phyloP scores from a whole-genome alignment of 2,113 vertebrate species.

The Varanus komodoensis region DNA sequence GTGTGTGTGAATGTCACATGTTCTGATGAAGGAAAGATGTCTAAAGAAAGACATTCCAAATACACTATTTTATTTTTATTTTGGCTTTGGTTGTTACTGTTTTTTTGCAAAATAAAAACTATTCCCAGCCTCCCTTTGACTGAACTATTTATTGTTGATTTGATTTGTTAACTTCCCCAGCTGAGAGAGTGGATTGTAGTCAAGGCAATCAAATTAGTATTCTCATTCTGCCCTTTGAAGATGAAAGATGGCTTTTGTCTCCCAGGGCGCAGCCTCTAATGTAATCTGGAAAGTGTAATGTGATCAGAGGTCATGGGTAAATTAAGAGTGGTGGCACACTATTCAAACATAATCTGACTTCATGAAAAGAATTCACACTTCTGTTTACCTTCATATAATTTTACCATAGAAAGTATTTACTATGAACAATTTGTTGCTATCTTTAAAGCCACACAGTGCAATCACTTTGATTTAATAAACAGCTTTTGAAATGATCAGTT shows the following conservation, averaged over 20 bases:
- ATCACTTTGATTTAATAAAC: not conserved
- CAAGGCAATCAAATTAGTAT: constrained; percentile 29
- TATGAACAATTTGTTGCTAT: not conserved
- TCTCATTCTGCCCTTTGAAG: constrained; percentile 45
- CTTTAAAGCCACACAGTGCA: not conserved
- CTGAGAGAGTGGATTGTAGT: constrained; percentile 10
- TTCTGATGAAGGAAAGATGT: not conserved
- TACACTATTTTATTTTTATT: constrained; percentile 14
- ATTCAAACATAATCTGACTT: constrained; percentile 28
- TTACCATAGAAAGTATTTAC: constrained; percentile 1
- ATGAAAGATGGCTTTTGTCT: constrained; percentile 47
- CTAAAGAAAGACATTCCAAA: not conserved
- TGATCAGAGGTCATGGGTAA: constrained; percentile 37
- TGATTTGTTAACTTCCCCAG: constrained; percentile 43
- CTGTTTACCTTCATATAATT: not conserved
- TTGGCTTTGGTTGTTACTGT: not conserved
- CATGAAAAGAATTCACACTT: constrained; percentile 27
- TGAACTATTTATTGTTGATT: constrained; percentile 26
- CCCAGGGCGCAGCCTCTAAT: not conserved
- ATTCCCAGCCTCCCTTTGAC: constrained; percentile 10
- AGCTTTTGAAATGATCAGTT: not conserved
- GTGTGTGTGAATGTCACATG: not conserved
- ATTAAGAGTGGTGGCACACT: constrained; percentile 29
- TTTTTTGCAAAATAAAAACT: not conserved
- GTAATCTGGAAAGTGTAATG: constrained; percentile 30